Base-by-base conservation (phyloP, 2,797 vertebrate species). In the Gobionotothen gibberifrons region DNA sequence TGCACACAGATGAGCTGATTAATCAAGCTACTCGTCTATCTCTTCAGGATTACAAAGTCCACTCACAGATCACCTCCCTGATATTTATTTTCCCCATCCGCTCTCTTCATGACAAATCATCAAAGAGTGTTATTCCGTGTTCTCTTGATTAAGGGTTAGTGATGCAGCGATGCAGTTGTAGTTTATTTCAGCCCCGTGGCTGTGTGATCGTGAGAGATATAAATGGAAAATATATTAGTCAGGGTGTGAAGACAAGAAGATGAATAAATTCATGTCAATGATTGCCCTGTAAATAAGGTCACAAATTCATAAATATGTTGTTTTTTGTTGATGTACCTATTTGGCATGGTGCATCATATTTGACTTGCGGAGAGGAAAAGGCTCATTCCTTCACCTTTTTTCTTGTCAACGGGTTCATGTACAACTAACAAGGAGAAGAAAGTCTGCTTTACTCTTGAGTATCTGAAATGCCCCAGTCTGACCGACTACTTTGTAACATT, bases 111-210 rank as follows among this genome's bases (percentile, higher is more conserved):
- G 8, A 36, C 32, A 36, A 36, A 36, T 36, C 32, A 9, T 76
- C 26, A 49, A 66, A 17, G 60, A 63, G 78, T 64, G 52, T 26
- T 53, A 56, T 57, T 72, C 72, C 60, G 83, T 71, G 61, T 70
- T 40, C 64, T 70, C 72, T 78, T 81, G 78, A 87, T 88, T 81
- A 79, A 83, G 70, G 59, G 59, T 67, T 69, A 78, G 76, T 60
- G 67, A 84, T 79, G 79, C 72, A 81, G 60, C 70, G 70, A 82
- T 79, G 77, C 74, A 77, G 54, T 63, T 78, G 80, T 82, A 81
- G 83, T 90, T 85, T 74, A 84, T 87, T 82, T 78, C 59, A 78
- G 72, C 63, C 72, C 80, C 58, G 7, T 66, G 77, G 79, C 75
- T 69, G 64, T 69, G 66, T 58, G 61, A 66, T 71, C 32, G 51